phyloP scores from a whole-genome alignment of 2,113 vertebrate species.

The Neogobius melanostomus region DNA sequence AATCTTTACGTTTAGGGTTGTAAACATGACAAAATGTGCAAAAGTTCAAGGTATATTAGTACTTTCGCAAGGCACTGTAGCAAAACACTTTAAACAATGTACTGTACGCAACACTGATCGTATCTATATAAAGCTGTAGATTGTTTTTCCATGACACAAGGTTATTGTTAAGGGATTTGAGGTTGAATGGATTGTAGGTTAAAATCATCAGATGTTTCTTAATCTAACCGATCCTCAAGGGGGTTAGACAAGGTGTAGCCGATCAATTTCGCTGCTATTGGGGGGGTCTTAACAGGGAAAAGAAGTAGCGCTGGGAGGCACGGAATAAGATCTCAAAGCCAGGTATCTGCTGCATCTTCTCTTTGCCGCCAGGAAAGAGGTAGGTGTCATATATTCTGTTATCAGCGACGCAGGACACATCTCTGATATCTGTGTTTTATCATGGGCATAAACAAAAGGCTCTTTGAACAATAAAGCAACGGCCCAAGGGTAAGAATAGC shows the following conservation, averaged over 20 bases:
- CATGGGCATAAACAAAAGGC: constrained; percentile 60
- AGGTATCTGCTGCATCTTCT: constrained; percentile 55
- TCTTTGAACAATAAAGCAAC: constrained; percentile 58
- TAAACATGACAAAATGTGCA: too few relatives aligned
- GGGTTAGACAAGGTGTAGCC: constrained; percentile 49
- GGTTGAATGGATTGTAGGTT: constrained; percentile 41
- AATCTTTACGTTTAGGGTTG: too few relatives aligned
- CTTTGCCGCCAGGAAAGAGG: constrained; percentile 39
- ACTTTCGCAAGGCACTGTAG: too few relatives aligned
- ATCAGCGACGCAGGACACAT: constrained; percentile 54
- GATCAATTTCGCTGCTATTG: constrained; percentile 49
- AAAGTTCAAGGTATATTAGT: too few relatives aligned
- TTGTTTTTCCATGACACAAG: constrained; percentile 15
- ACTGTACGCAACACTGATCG: constrained; percentile 10
- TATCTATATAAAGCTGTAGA: constrained; percentile 23
- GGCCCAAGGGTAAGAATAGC: constrained; percentile 28
- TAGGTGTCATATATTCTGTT: constrained; percentile 56
- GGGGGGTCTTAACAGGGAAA: constrained; percentile 18
- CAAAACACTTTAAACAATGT: constrained; percentile 6
- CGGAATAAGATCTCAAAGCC: constrained; percentile 45
- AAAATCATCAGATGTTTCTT: constrained; percentile 44
- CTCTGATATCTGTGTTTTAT: constrained; percentile 60
- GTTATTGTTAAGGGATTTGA: constrained; percentile 30
- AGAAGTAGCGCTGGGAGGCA: constrained; percentile 25
- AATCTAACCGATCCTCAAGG: constrained; percentile 44